A percentile compares a stretch with the other conserved stretches of the same genome.
Conservation (phyloP, 2,888 invertebrate species). For the Hypomecis punctinalis region DNA sequence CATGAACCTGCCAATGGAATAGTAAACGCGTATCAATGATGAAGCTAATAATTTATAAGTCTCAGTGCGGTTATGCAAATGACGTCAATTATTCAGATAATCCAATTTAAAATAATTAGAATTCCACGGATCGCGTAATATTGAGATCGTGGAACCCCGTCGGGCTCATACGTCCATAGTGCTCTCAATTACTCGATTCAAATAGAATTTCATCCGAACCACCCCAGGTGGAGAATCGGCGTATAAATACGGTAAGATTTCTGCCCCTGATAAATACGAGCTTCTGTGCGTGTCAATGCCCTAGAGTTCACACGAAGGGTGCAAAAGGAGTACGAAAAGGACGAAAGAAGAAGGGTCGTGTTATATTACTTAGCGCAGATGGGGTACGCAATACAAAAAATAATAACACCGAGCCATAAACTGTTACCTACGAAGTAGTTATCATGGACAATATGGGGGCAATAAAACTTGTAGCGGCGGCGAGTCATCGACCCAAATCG, state of each 20-base stretch:
- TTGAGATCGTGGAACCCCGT: slow-evolving; percentile 27
- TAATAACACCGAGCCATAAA: slow-evolving; percentile 44
- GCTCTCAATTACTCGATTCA: slow-evolving; percentile 40
- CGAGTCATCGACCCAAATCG: slow-evolving; percentile 46
- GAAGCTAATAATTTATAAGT: slow-evolving; percentile 24
- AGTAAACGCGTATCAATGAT: slow-evolving; percentile 22
- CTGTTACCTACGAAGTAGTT: slow-evolving; percentile 41
- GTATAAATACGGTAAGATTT: slow-evolving; percentile 50
- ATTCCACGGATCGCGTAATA: slow-evolving; percentile 24
- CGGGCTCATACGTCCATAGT: slow-evolving; percentile 33
- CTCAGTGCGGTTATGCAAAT: slow-evolving; percentile 29
- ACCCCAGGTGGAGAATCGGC: slow-evolving; percentile 51
- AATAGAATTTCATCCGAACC: slow-evolving; percentile 37
- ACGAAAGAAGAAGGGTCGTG: slow-evolving; percentile 54
- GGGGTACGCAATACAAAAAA: slow-evolving; percentile 51
- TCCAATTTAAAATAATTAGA: slow-evolving; percentile 24
- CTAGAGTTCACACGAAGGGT: slow-evolving; percentile 62
- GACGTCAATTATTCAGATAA: slow-evolving; percentile 30
- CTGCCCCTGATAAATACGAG: slow-evolving; percentile 53
- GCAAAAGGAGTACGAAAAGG: slow-evolving; percentile 57
- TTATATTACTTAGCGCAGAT: slow-evolving; percentile 58
- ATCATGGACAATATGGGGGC: slow-evolving; percentile 38
- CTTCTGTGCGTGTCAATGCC: slow-evolving; percentile 60
- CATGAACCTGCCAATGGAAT: slow-evolving; percentile 19
- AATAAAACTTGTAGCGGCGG: slow-evolving; percentile 37